Evolutionary conservation across 2,113 vertebrate genomes (phyloP).

Genomic region (Sorex araneus): DNA sequence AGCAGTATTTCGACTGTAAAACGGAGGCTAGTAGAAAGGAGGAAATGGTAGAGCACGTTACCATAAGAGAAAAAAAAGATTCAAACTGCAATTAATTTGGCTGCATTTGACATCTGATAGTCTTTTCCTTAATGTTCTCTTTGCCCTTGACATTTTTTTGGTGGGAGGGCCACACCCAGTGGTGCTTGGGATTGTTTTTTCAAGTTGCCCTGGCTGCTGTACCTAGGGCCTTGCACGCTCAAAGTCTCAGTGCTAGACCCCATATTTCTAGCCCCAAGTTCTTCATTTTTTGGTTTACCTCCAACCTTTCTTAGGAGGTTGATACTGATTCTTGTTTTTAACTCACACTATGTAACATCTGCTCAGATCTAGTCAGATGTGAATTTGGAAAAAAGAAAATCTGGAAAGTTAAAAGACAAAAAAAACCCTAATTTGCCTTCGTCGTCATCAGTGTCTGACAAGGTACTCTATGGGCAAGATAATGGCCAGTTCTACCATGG

Average conservation of each 20-base stretch:
- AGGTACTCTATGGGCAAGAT: background rate
- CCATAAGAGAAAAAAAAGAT: background rate
- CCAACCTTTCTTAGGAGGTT: background rate
- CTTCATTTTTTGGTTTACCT: background rate
- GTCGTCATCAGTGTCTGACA: background rate
- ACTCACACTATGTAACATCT: background rate
- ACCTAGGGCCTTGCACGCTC: too few relatives aligned
- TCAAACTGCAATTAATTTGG: background rate
- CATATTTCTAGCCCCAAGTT: too few relatives aligned
- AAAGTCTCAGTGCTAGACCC: too few relatives aligned
- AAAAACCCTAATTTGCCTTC: background rate
- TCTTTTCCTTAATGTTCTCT: background rate
- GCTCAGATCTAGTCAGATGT: background rate
- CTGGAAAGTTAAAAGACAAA: background rate
- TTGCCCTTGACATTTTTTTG: background rate
- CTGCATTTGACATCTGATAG: background rate
- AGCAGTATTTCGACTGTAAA: conserved; percentile 98
- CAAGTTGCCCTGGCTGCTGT: too few relatives aligned
- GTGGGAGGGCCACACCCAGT: too few relatives aligned
- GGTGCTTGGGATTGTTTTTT: too few relatives aligned
- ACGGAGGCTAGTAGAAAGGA: conserved; percentile 92
- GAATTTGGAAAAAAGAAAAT: conserved; percentile 22
- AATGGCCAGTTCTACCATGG: background rate
- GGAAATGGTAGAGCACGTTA: background rate
- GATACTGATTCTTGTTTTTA: background rate